Conservation (phyloP, 2,888 invertebrate genomes). For the Agrochola circellaris region DNA sequence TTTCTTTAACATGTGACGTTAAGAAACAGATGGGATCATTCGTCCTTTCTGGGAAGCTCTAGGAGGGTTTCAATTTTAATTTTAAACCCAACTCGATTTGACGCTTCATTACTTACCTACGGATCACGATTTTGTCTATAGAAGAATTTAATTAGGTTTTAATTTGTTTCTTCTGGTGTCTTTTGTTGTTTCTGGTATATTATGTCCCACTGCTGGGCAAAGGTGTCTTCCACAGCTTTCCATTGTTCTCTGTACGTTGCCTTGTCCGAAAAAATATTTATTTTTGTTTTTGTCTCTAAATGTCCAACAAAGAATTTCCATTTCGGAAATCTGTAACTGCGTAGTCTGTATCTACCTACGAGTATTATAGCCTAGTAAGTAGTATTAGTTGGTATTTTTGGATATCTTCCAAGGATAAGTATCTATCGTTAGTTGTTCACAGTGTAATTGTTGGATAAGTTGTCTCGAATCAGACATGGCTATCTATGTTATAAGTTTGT, state of each 20-base stretch:
- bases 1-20: conserved; percentile 11
- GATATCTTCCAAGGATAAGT: neutral
- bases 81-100: too few relatives aligned
- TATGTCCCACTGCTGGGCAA: neutral
- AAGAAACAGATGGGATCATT: neutral
- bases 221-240: too few relatives aligned
- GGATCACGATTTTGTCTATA: neutral
- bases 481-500: neutral
- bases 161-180: neutral
- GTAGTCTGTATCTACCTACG: neutral
- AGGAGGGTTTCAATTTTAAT: neutral
- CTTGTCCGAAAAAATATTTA: too few relatives aligned
- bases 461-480: neutral
- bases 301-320: neutral
- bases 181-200: neutral
- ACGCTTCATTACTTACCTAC: neutral
- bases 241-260: too few relatives aligned
- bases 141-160: neutral
- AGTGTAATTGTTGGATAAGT: neutral
- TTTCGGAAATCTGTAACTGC: neutral
- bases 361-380: neutral
- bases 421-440: neutral
- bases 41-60: neutral
- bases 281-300: neutral
- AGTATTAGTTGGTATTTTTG: neutral